phyloP scores from a whole-genome alignment of 2,888 invertebrate species.

The Epistrophe grossulariae region DNA sequence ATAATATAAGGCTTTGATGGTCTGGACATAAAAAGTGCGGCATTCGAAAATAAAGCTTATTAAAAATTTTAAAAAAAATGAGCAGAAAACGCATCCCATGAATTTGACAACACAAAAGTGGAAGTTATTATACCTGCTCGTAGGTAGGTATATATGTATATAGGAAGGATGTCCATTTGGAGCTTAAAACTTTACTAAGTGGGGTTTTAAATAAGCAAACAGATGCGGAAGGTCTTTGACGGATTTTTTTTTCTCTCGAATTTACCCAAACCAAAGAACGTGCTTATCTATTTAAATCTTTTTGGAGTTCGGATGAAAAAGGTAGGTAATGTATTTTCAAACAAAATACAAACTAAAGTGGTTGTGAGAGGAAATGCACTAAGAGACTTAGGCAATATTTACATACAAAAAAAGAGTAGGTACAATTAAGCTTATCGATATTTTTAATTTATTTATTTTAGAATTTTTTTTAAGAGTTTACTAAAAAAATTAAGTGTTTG shows the following conservation, averaged over 20 bases:
- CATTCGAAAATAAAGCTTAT: slow-evolving; percentile 1
- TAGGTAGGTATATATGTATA: too few relatives aligned
- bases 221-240: neutral
- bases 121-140: neutral
- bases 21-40: neutral
- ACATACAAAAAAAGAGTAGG: too few relatives aligned
- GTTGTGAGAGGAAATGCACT: too few relatives aligned
- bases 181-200: neutral
- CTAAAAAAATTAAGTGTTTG: too few relatives aligned
- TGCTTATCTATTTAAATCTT: neutral
- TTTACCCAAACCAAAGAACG: neutral
- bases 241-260: neutral
- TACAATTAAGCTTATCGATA: too few relatives aligned
- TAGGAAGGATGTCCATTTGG: neutral
- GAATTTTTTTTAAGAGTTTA: too few relatives aligned
- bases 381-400: too few relatives aligned
- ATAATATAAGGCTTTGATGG: neutral
- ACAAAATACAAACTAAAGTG: too few relatives aligned
- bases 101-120: neutral
- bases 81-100: neutral
- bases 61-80: neutral
- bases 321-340: too few relatives aligned
- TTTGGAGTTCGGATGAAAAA: neutral
- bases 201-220: neutral
- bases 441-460: too few relatives aligned